These are phyloP conservation scores for Limonius californicus DNA, from an alignment of 1,140 invertebrate species.

Conservation along the genomic window DNA sequence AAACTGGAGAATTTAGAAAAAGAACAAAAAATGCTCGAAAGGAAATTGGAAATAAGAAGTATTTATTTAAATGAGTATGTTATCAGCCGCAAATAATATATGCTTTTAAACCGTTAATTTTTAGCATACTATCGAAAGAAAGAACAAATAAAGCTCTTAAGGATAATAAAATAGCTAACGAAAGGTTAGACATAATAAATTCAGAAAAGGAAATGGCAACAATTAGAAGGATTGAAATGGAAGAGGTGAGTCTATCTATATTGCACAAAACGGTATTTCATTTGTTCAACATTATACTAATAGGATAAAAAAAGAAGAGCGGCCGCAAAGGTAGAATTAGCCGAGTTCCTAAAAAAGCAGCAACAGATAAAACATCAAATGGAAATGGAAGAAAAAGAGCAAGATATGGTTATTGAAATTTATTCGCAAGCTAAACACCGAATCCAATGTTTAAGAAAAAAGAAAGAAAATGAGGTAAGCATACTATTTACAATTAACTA, in stretches of 20 bases:
- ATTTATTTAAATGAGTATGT: neutral
- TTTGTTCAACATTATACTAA: no score
- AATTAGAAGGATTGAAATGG: slow-evolving; percentile 42
- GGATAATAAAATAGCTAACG: slow-evolving; percentile 25
- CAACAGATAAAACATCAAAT: no score
- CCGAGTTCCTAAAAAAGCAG: no score
- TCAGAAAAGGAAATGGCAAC: slow-evolving; percentile 28
- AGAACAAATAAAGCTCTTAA: neutral
- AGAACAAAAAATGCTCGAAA: slow-evolving; percentile 8
- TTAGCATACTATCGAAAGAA: neutral
- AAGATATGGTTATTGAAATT: slow-evolving; percentile 35
- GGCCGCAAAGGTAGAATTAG: slow-evolving; percentile 32
- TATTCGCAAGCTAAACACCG: slow-evolving; percentile 32
- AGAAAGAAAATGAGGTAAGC: slow-evolving; percentile 31
- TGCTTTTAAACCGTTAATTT: no score
- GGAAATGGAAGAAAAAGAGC: slow-evolving; percentile 34
- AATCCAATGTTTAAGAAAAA: slow-evolving; percentile 34
- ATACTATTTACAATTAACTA: no score
- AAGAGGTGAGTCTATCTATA: slow-evolving; percentile 38
- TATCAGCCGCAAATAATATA: no score
- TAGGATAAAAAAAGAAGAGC: slow-evolving; percentile 43
- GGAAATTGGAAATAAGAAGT: slow-evolving; percentile 16
- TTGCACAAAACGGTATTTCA: no score
- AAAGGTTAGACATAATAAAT: slow-evolving; percentile 39
- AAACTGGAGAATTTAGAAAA: slow-evolving; percentile 25